Evolutionary conservation across 2,113 vertebrate genomes (phyloP).

Genomic region (Cyanoramphus novaezelandiae): DNA sequence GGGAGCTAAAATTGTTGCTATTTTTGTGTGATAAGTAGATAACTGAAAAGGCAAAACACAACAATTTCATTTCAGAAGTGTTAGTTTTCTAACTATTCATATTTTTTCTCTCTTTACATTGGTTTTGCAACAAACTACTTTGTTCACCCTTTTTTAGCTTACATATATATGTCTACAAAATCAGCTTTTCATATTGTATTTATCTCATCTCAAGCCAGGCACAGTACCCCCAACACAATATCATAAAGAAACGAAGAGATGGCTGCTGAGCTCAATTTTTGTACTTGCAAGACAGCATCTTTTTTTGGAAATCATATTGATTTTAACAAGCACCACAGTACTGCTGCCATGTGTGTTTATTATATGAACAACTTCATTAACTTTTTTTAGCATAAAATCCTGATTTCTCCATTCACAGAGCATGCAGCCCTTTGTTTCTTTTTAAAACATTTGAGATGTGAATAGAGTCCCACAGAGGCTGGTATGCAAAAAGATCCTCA

Average conservation of each 20-base stretch:
- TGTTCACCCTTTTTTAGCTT: neutral
- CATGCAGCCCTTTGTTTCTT: neutral
- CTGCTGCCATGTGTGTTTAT: neutral
- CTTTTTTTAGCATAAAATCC: neutral
- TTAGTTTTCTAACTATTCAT: conserved; percentile 24
- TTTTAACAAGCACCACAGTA: neutral
- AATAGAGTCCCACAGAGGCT: neutral
- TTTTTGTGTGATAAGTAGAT: conserved; percentile 55
- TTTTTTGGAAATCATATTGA: conserved; percentile 31
- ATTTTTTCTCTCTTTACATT: neutral
- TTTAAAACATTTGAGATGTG: neutral
- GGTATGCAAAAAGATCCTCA: neutral
- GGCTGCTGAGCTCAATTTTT: conserved; percentile 13
- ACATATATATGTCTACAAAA: neutral
- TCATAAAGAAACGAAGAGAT: neutral
- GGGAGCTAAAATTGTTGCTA: conserved; percentile 61
- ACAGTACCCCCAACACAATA: neutral
- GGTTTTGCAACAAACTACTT: conserved; percentile 13
- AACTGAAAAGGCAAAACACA: conserved; percentile 59
- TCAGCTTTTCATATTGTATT: neutral
- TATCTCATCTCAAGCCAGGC: neutral
- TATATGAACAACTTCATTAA: neutral
- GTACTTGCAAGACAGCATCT: conserved; percentile 49
- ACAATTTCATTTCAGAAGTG: conserved; percentile 35
- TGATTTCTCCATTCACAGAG: neutral